A percentile compares a stretch with the other conserved stretches of the same genome.
phyloP scores from a whole-genome alignment of 2,113 vertebrate genomes.

The Indicator indicator region DNA sequence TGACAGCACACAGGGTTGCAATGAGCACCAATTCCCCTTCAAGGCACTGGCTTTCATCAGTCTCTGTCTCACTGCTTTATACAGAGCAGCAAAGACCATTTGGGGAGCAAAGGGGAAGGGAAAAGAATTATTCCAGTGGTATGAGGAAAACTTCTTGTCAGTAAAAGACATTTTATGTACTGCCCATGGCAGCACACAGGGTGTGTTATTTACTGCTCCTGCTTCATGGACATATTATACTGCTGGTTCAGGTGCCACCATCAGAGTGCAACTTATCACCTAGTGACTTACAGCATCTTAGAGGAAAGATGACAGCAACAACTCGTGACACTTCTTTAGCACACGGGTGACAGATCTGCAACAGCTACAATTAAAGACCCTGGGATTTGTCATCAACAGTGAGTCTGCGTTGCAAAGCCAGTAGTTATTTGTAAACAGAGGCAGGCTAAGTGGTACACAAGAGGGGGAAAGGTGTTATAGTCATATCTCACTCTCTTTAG shows the following conservation, averaged over 20 bases:
- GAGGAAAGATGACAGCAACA: constrained; percentile 4
- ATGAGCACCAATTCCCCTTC: background rate
- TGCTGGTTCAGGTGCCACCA: constrained; percentile 57
- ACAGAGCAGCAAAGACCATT: background rate
- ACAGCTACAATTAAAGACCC: constrained; percentile 31
- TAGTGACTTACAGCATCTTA: constrained; percentile 43
- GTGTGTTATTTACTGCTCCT: constrained; percentile 56
- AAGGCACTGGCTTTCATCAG: background rate
- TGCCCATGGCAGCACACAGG: background rate
- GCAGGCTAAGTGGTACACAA: background rate
- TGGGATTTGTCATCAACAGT: background rate
- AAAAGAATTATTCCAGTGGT: background rate
- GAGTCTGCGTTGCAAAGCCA: background rate
- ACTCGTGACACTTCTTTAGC: constrained; percentile 15
- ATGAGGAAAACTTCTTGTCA: constrained; percentile 27
- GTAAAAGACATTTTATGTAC: constrained; percentile 42
- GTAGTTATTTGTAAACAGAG: background rate
- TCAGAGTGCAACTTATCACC: constrained; percentile 51
- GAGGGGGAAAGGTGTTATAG: background rate
- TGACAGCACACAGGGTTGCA: accelerated
- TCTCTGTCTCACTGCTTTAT: background rate
- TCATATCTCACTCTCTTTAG: background rate
- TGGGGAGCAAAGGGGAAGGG: no score
- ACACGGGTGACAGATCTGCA: constrained; percentile 5
- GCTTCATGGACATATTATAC: background rate